A percentile compares a stretch with the other conserved stretches of the same genome.
Evolutionary conservation across 1,140 invertebrate genomes (phyloP).

Genomic region (Aphaenogaster ashmeadi): DNA sequence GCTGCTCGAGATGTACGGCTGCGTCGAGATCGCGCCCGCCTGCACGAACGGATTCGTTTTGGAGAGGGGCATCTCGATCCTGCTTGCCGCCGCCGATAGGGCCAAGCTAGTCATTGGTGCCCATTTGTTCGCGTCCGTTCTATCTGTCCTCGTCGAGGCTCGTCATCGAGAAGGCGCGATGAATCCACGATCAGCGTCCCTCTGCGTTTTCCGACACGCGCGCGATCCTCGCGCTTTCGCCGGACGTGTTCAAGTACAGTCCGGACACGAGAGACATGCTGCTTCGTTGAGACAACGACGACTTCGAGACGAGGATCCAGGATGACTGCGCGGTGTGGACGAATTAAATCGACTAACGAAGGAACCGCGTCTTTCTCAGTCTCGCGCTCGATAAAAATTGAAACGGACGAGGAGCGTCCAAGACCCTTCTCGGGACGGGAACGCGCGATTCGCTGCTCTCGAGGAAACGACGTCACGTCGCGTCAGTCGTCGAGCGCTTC

Average conservation of each 20-base stretch:
- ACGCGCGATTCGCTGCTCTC: conserved; percentile 21
- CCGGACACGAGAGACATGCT: not conserved
- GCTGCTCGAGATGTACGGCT: conserved; percentile 82
- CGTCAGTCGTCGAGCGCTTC: not conserved
- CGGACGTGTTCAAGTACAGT: not conserved
- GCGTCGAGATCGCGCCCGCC: conserved; percentile 80
- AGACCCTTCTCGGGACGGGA: not conserved
- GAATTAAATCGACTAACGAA: conserved; percentile 24
- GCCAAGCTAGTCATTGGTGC: conserved; percentile 80
- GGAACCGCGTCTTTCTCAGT: conserved; percentile 44
- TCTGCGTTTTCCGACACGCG: not conserved
- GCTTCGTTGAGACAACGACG: not conserved
- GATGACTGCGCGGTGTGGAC: conserved; percentile 7
- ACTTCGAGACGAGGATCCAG: not conserved
- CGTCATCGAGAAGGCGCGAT: conserved; percentile 10
- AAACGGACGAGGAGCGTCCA: not conserved
- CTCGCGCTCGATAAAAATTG: conserved; percentile 42
- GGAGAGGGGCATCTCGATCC: conserved; percentile 84
- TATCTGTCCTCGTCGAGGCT: conserved; percentile 14
- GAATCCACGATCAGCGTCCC: conserved; percentile 14
- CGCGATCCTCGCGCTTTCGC: conserved; percentile 5
- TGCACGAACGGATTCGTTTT: conserved; percentile 82
- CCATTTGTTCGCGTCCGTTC: conserved; percentile 61
- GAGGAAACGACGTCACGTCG: not conserved
- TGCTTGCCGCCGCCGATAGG: conserved; percentile 69